Conservation (phyloP, 2,888 invertebrate genomes). For the Plebejus melissa region DNA sequence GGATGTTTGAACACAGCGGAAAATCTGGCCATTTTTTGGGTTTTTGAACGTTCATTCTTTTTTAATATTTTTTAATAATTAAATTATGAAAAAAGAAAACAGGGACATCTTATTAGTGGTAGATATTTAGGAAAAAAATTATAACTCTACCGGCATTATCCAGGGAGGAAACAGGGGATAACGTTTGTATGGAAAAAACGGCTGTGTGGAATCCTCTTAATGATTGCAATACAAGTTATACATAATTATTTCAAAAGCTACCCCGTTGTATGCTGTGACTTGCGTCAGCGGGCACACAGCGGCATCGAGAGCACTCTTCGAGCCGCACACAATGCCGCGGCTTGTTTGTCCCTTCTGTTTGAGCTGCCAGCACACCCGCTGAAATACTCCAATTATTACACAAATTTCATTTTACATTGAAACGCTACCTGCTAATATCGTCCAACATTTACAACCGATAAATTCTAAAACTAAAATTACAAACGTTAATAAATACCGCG, state of each 20-base stretch:
- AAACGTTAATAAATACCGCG: background rate
- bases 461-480: background rate
- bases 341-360: constrained; percentile 63
- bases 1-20: no score
- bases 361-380: constrained; percentile 41
- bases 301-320: constrained; percentile 50
- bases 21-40: no score
- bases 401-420: constrained; percentile 26
- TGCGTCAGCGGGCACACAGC: constrained; percentile 34
- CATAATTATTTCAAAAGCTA: background rate
- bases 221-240: background rate
- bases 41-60: no score
- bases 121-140: no score
- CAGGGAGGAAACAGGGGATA: no score
- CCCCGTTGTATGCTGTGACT: constrained; percentile 31
- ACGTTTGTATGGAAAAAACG: no score
- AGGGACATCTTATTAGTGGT: no score
- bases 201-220: no score
- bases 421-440: constrained; percentile 11
- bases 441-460: background rate
- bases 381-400: constrained; percentile 26
- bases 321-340: constrained; percentile 49
- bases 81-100: no score
- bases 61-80: no score
- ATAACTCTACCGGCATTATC: no score